Percentiles rank a stretch among this genome's conserved stretches.
Evolutionary conservation across 2,797 vertebrate species (phyloP).

Genomic region (Argentina silus): DNA sequence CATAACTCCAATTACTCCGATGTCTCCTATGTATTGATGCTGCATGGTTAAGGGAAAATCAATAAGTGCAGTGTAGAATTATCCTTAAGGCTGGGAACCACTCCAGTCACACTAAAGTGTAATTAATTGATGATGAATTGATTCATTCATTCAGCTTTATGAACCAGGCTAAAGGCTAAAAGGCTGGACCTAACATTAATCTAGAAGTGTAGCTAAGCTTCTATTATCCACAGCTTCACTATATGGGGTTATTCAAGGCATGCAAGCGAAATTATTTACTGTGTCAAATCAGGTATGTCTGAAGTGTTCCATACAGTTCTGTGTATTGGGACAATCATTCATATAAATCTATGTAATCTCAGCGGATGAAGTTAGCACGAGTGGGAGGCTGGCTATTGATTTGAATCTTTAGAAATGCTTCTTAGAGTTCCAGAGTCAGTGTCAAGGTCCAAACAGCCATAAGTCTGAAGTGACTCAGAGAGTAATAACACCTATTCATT

Average conservation of each 20-base stretch:
- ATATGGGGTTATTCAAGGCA: not conserved
- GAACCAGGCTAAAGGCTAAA: not conserved
- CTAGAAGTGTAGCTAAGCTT: not conserved
- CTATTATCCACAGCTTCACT: not conserved
- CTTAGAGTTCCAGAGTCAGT: not conserved
- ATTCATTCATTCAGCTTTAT: not conserved
- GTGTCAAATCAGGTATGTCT: too few species aligned
- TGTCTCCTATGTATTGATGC: slow-evolving; percentile 16
- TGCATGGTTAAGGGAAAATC: slow-evolving; percentile 9
- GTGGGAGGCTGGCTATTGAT: not conserved
- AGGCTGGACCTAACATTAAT: not conserved
- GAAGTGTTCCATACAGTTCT: too few species aligned
- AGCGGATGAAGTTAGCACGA: not conserved
- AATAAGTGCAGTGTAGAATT: not conserved
- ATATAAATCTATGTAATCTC: too few species aligned
- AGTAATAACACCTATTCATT: not conserved
- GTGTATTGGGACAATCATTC: too few species aligned
- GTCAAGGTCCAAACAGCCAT: not conserved
- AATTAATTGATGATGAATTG: not conserved
- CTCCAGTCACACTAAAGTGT: not conserved
- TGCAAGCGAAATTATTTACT: too few species aligned
- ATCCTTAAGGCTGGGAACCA: not conserved
- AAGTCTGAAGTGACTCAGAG: too few species aligned
- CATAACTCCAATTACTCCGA: slow-evolving; percentile 12
- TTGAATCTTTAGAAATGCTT: not conserved